Conservation (phyloP, 2,797 vertebrate species). For the Rachycentron canadum region DNA sequence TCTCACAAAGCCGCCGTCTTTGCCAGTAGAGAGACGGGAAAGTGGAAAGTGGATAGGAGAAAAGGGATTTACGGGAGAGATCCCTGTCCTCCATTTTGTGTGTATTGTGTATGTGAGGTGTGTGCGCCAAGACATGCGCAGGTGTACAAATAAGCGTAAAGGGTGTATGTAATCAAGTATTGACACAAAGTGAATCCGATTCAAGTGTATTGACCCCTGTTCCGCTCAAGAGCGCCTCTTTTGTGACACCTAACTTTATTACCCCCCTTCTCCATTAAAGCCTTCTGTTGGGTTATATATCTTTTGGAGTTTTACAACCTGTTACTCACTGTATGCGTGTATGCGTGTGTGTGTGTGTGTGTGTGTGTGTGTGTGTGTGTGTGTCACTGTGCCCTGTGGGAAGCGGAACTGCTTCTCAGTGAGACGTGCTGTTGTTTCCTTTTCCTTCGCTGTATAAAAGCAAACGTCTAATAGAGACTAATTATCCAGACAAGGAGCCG, state of each 20-base stretch:
- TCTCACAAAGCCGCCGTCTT: conserved; percentile 35
- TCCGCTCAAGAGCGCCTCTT: conserved; percentile 67
- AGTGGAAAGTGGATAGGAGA: conserved; percentile 27
- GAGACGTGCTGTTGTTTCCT: conserved; percentile 67
- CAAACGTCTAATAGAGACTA: conserved; percentile 78
- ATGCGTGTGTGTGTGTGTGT: conserved; percentile 37
- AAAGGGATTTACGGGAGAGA: conserved; percentile 19
- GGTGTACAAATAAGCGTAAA: conserved; percentile 21
- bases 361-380: conserved; percentile 56
- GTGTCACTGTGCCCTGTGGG: conserved; percentile 49
- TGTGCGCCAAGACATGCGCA: conserved; percentile 1
- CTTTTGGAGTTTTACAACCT: conserved; percentile 78
- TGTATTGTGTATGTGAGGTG: not conserved
- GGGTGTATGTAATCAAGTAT: conserved; percentile 32
- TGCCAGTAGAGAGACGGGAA: conserved; percentile 52
- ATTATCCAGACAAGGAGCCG: conserved; percentile 70
- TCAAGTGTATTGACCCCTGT: conserved; percentile 69
- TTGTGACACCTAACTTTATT: conserved; percentile 78
- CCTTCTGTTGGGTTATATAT: conserved; percentile 77
- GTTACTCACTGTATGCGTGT: conserved; percentile 52
- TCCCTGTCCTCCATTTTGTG: conserved; percentile 42
- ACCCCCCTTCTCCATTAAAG: conserved; percentile 56
- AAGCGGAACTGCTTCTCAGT: conserved; percentile 60
- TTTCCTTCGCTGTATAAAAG: conserved; percentile 57
- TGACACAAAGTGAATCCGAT: conserved; percentile 60